Evolutionary conservation across 2,888 invertebrate genomes (phyloP).

Genomic region (Macropis europaea): DNA sequence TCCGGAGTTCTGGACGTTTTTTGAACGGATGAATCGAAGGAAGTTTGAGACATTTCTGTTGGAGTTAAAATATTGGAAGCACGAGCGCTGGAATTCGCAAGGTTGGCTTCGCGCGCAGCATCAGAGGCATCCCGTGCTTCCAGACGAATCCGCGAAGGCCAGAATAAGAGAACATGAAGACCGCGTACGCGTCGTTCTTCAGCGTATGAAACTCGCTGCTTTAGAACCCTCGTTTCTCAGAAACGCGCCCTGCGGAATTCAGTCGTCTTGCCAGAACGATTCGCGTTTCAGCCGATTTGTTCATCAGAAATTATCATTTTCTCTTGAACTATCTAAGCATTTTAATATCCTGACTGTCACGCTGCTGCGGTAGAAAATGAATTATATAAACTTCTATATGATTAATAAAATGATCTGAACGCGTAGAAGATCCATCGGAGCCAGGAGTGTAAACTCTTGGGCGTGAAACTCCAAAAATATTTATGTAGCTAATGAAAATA

Average conservation of each 20-base stretch:
- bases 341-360: no score
- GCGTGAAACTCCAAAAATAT: no score
- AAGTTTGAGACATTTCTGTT: no score
- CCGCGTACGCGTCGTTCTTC: conserved; percentile 11
- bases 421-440: no score
- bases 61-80: background rate
- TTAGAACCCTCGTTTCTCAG: conserved; percentile 37
- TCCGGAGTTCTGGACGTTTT: no score
- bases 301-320: background rate
- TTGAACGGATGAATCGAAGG: no score
- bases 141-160: conserved; percentile 9
- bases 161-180: conserved; percentile 25
- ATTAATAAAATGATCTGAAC: no score
- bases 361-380: no score
- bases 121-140: background rate
- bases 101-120: background rate
- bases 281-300: conserved; percentile 13
- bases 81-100: background rate
- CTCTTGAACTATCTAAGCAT: no score
- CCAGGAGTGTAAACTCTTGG: no score
- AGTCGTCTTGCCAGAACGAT: conserved; percentile 1
- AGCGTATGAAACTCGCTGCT: conserved; percentile 9
- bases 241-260: conserved; percentile 26
- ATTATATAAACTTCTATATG: no score
- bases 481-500: no score